Evolutionary conservation across 2,797 vertebrate genomes (phyloP).

Genomic region (Tragelaphus oryx): DNA sequence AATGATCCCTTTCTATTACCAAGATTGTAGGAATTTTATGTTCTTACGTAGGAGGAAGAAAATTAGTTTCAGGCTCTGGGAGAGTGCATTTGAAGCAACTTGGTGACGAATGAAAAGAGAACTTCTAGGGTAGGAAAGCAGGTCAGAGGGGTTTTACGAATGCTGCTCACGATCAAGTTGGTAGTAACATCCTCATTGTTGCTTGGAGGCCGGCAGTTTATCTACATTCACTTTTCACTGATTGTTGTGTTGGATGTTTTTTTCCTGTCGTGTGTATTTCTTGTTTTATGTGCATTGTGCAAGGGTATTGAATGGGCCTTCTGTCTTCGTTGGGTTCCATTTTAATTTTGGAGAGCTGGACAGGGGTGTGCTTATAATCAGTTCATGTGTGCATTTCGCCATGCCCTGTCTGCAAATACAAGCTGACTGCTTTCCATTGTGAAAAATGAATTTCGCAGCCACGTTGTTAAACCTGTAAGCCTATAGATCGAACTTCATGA

Average conservation of each 20-base stretch:
- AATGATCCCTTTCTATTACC: conserved; percentile 51
- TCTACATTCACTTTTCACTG: neutral
- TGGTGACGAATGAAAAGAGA: conserved; percentile 47
- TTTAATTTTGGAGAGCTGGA: conserved; percentile 48
- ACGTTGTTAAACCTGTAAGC: conserved; percentile 40
- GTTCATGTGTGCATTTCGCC: conserved; percentile 20
- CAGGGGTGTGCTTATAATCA: conserved; percentile 46
- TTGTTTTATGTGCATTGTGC: neutral
- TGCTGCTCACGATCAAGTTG: neutral
- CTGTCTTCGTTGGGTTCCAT: conserved; percentile 32
- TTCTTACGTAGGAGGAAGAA: conserved; percentile 46
- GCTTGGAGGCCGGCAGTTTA: neutral
- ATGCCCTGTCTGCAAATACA: conserved; percentile 63
- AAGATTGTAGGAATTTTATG: conserved; percentile 51
- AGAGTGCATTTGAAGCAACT: conserved; percentile 38
- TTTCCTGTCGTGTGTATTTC: conserved; percentile 24
- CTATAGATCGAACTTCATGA: conserved; percentile 54
- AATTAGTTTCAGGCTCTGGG: conserved; percentile 58
- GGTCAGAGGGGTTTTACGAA: conserved; percentile 25
- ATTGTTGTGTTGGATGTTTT: conserved; percentile 30
- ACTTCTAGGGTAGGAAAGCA: neutral
- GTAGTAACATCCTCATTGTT: neutral
- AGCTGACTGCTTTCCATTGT: neutral
- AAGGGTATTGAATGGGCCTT: neutral
- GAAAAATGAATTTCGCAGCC: conserved; percentile 46